These are phyloP conservation scores for Argyresthia albistria DNA, from an alignment of 2,888 invertebrate species.

Conservation along the genomic window DNA sequence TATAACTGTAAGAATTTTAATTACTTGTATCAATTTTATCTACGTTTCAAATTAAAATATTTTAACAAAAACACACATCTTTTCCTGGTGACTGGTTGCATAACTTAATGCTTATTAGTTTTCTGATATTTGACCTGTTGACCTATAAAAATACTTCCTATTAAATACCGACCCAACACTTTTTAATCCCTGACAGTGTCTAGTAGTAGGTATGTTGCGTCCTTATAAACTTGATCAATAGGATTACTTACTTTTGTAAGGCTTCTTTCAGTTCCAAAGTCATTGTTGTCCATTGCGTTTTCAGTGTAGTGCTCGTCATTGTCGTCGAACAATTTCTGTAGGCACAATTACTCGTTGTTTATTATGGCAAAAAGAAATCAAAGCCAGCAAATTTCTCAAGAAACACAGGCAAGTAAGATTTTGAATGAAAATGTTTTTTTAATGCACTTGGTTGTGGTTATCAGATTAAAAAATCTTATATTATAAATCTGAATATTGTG, in stretches of 20 bases:
- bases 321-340: neutral
- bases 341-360: neutral
- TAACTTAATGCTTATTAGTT: too few relatives aligned
- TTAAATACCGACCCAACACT: too few relatives aligned
- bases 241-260: conserved; percentile 49
- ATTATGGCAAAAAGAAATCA: neutral
- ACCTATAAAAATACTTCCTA: neutral
- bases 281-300: conserved; percentile 15
- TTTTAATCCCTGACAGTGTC: neutral
- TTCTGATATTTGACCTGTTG: neutral
- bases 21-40: conserved; percentile 72
- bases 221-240: conserved; percentile 46
- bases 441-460: too few relatives aligned
- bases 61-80: conserved; percentile 50
- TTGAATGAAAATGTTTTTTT: too few relatives aligned
- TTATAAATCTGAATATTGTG: too few relatives aligned
- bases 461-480: too few relatives aligned
- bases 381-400: neutral
- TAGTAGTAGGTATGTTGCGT: conserved; percentile 4
- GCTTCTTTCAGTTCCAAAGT: conserved; percentile 45
- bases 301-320: conserved; percentile 18
- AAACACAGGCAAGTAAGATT: neutral
- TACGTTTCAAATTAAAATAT: conserved; percentile 72
- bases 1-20: conserved; percentile 67
- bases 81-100: neutral